These are phyloP conservation scores for Agrochola macilenta DNA, from an alignment of 2,888 invertebrate genomes.

Conservation along the genomic window DNA sequence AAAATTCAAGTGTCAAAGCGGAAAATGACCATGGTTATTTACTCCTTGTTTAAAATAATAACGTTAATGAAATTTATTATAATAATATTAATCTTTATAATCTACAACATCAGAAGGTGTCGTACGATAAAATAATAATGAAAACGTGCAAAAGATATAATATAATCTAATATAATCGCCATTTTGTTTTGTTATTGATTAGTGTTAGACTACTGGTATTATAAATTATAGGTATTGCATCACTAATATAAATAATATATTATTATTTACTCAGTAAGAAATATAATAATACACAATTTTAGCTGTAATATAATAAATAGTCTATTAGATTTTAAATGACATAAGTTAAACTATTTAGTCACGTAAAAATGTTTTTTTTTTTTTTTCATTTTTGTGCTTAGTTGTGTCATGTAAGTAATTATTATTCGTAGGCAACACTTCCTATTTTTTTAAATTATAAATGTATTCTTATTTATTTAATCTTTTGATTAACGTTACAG, in stretches of 20 bases:
- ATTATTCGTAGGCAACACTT: too few species aligned
- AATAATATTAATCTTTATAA: background rate
- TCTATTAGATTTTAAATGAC: too few species aligned
- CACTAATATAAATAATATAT: background rate
- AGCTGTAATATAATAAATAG: too few species aligned
- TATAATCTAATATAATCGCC: background rate
- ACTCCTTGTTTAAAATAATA: background rate
- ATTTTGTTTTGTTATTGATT: slow-evolving; percentile 5
- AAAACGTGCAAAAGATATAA: slow-evolving; percentile 6
- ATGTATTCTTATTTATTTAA: too few species aligned
- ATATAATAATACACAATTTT: too few species aligned
- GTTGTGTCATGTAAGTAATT: too few species aligned
- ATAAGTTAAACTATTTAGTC: too few species aligned
- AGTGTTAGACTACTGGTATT: background rate
- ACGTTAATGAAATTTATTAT: background rate
- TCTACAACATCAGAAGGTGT: background rate
- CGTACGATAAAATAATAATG: background rate
- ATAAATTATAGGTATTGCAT: background rate
- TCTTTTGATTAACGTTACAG: too few species aligned
- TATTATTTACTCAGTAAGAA: background rate
- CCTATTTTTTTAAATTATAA: too few species aligned
- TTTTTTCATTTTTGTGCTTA: too few species aligned
- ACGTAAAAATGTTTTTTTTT: too few species aligned
- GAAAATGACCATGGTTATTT: background rate
- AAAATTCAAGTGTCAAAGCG: background rate